Base-by-base conservation (phyloP, 2,888 invertebrate species). In the Lordiphosa fenestrarum region DNA sequence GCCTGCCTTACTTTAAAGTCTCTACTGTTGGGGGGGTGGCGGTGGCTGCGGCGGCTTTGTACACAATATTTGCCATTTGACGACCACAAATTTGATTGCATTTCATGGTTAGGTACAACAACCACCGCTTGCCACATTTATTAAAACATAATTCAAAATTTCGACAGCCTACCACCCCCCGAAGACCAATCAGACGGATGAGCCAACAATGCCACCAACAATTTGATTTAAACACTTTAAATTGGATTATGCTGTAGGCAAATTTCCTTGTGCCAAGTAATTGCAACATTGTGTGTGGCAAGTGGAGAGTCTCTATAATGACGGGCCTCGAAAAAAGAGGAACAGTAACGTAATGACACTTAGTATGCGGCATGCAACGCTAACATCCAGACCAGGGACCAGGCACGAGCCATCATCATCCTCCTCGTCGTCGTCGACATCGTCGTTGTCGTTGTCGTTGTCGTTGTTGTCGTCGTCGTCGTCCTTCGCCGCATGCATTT, bases 181-280 rank as follows among this genome's bases (percentile, higher is more conserved):
- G 44, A 42, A 36, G 48, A 54, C 46, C 66, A 50, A 66, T 53
- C 60, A 56, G 33, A 21, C 30, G 30, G 35, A 56, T 44, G 50
- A 51, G 30, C 30, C 61, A 54, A 85, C 73, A 85, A 84, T 73
- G 70, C 52, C 66, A 76, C 57, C 72, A 56, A 85, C 57, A 88
- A 88, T 88, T 88, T 87, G 85, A 88, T 89, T 89, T 88, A 85
- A 87, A 87, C 85, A 85, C 86, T 88, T 88, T 82, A 88, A 88
- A 88, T 88, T 88, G 88, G 88, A 88, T 88, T 89, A 89, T 85
- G 76, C 76, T 86, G 78, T 83, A 85, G 85, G 84, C 84, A 86
- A 83, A 81, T 78, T 77, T 68, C 66, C 58, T 64, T 66, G 47
- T 35, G 41, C 51, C 40, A 76, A 67, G 69, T 86, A 84, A 86